These are phyloP conservation scores for Odontesthes bonariensis DNA, from an alignment of 2,113 vertebrate genomes.

Conservation along the genomic window DNA sequence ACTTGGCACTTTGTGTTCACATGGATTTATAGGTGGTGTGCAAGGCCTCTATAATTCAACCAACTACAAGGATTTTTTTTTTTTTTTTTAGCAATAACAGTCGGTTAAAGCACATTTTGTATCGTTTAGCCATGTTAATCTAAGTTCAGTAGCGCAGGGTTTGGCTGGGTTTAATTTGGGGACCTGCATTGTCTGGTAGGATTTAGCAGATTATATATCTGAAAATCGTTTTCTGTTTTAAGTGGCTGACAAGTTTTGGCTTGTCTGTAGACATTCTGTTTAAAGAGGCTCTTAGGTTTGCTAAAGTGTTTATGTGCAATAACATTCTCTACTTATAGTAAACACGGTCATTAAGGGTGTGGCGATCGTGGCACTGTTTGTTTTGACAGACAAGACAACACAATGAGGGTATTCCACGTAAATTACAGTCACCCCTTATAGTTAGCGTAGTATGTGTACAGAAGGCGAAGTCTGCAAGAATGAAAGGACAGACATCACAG, in stretches of 20 bases:
- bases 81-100: constrained; percentile 43
- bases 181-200: constrained; percentile 57
- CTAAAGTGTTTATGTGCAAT: constrained; percentile 37
- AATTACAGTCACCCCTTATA: constrained; percentile 17
- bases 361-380: constrained; percentile 25
- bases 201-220: constrained; percentile 58
- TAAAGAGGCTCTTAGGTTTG: constrained; percentile 24
- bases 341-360: constrained; percentile 37
- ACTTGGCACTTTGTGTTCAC: constrained; percentile 60
- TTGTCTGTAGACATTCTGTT: constrained; percentile 31
- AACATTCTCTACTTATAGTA: constrained; percentile 33
- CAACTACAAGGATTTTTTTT: constrained; percentile 19
- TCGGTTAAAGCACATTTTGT: constrained; percentile 36
- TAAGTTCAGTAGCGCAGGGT: constrained; percentile 45
- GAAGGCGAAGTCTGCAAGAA: constrained; percentile 25
- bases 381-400: constrained; percentile 47
- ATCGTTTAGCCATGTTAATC: constrained; percentile 55
- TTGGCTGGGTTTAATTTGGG: constrained; percentile 46
- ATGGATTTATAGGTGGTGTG: constrained; percentile 56
- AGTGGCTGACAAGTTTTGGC: constrained; percentile 55
- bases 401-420: constrained; percentile 17
- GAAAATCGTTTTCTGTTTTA: constrained; percentile 56
- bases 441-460: constrained; percentile 34
- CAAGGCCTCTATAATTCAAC: constrained; percentile 52
- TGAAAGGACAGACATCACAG: constrained; percentile 23